These are phyloP conservation scores for Corbicula japonica DNA, from an alignment of 2,888 invertebrate genomes.

Conservation along the genomic window DNA sequence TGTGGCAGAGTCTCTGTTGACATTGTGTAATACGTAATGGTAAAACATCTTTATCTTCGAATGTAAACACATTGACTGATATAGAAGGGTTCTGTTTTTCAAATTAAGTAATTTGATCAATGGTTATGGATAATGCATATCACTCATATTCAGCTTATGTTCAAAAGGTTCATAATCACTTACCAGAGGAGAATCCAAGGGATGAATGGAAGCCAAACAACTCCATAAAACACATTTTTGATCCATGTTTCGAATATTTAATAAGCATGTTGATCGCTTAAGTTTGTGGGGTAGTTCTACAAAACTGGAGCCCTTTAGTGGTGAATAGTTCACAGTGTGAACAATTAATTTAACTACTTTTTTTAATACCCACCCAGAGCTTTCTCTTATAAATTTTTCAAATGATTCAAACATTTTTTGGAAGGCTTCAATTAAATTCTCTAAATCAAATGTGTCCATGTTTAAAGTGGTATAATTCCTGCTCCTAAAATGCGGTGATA, in stretches of 20 bases:
- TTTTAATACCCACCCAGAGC: constrained; percentile 45
- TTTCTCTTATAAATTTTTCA: constrained; percentile 49
- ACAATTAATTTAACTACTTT: constrained; percentile 40
- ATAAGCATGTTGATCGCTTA: not conserved
- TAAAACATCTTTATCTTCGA: constrained; percentile 35
- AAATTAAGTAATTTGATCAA: constrained; percentile 40
- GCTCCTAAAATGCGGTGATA: constrained; percentile 45
- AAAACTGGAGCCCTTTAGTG: constrained; percentile 5
- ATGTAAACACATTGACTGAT: constrained; percentile 43
- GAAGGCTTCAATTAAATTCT: constrained; percentile 42
- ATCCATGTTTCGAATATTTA: constrained; percentile 17
- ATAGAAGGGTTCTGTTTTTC: constrained; percentile 50
- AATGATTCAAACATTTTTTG: constrained; percentile 49
- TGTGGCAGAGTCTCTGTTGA: not conserved
- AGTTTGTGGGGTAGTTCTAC: constrained; percentile 1
- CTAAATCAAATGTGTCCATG: constrained; percentile 16
- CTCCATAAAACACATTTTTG: constrained; percentile 18
- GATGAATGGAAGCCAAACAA: not conserved
- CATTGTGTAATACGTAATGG: constrained; percentile 34
- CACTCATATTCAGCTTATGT: constrained; percentile 43
- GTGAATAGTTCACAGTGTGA: constrained; percentile 28
- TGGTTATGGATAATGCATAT: constrained; percentile 32
- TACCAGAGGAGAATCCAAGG: not conserved
- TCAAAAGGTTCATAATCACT: constrained; percentile 33
- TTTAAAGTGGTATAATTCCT: constrained; percentile 29